These are phyloP conservation scores for Scelioninae gen. 1 DNA, from an alignment of 2,888 invertebrate species.

Conservation along the genomic window DNA sequence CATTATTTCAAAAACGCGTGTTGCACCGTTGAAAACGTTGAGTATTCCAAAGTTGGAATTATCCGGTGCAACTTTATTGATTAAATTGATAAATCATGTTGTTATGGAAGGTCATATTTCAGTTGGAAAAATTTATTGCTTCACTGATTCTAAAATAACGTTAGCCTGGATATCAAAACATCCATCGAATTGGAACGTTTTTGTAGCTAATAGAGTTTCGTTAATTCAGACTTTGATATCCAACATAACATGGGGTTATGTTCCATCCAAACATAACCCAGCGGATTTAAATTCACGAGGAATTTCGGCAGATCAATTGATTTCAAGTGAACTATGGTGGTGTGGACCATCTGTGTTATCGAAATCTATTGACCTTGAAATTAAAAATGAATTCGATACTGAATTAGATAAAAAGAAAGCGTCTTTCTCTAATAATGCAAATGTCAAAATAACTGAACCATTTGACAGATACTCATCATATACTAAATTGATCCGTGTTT, in stretches of 20 bases:
- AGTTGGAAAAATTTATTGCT: neutral
- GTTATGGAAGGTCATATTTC: neutral
- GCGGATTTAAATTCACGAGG: conserved; percentile 20
- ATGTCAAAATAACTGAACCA: neutral
- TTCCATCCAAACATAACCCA: conserved; percentile 8
- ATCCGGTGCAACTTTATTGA: too few relatives aligned
- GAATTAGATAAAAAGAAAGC: neutral
- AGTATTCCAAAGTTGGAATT: neutral
- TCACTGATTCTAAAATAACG: too few relatives aligned
- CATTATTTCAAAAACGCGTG: neutral
- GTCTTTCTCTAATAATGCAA: too few relatives aligned
- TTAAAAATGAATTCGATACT: conserved; percentile 16
- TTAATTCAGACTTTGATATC: neutral
- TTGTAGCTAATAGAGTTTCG: conserved; percentile 4
- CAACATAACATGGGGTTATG: conserved; percentile 1
- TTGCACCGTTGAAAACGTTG: neutral
- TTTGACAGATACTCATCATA: conserved; percentile 20
- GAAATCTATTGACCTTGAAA: neutral
- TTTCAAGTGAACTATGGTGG: conserved; percentile 5
- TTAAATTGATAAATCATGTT: too few relatives aligned
- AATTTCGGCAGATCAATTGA: neutral
- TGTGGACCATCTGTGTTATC: neutral
- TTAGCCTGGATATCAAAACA: conserved; percentile 3
- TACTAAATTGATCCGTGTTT: too few relatives aligned
- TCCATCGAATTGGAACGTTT: neutral